Percentiles rank a stretch among this genome's conserved stretches.
These are phyloP conservation scores for Entomobrya multifasciata DNA, from an alignment of 2,888 invertebrate species.

Conservation along the genomic window DNA sequence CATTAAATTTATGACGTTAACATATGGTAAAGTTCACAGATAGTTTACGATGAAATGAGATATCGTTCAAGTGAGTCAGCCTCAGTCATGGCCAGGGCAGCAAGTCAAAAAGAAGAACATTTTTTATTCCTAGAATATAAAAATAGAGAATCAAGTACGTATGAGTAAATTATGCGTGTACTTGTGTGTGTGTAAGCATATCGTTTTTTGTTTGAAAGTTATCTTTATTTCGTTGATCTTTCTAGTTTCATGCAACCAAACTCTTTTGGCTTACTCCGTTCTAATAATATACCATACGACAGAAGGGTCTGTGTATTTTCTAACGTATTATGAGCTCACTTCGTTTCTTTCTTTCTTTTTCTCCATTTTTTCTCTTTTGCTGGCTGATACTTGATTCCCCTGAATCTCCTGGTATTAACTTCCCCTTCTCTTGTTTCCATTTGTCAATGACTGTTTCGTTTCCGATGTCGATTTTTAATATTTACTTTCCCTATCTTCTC, in stretches of 20 bases:
- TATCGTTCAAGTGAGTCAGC: slow-evolving; percentile 40
- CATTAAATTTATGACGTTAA: neutral
- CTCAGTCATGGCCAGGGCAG: neutral
- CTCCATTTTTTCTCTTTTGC: slow-evolving; percentile 4
- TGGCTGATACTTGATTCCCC: slow-evolving; percentile 65
- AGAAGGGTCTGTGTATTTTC: too few species aligned
- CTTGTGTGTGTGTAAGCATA: too few species aligned
- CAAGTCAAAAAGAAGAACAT: slow-evolving; percentile 14
- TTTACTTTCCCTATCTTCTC: slow-evolving; percentile 68
- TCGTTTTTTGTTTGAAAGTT: too few species aligned
- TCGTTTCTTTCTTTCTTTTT: slow-evolving; percentile 6
- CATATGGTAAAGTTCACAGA: slow-evolving; percentile 60
- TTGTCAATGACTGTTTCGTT: slow-evolving; percentile 73
- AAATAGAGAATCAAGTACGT: too few species aligned
- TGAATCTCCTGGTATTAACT: slow-evolving; percentile 61
- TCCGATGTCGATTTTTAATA: slow-evolving; percentile 75
- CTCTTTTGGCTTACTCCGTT: too few species aligned
- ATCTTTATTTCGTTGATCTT: too few species aligned
- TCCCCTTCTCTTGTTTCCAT: slow-evolving; percentile 69
- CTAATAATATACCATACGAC: too few species aligned
- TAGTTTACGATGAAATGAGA: too few species aligned
- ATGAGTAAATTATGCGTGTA: too few species aligned
- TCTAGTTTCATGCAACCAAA: too few species aligned
- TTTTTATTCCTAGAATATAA: too few species aligned
- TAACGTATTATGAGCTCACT: slow-evolving; percentile 1